Evolutionary conservation across 2,888 invertebrate species (phyloP).

Genomic region (Stenoptilia bipunctidactyla): DNA sequence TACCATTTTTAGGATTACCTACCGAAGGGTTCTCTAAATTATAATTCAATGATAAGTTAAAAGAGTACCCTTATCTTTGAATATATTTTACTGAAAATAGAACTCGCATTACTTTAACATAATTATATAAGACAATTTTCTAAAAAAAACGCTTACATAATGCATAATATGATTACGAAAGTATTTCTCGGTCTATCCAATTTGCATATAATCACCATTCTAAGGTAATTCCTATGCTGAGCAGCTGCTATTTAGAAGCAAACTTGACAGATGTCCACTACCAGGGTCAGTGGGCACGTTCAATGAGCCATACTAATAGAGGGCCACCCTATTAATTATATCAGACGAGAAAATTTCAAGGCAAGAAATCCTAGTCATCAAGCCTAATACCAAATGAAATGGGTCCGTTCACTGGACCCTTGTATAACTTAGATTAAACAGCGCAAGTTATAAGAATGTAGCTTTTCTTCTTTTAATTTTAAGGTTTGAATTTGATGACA

Average conservation of each 20-base stretch:
- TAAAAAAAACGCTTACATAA: too few relatives aligned
- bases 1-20: conserved; percentile 34
- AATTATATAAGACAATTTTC: too few relatives aligned
- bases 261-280: conserved; percentile 15
- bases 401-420: conserved; percentile 50
- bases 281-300: conserved; percentile 27
- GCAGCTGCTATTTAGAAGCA: conserved; percentile 1
- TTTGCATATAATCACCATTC: background rate
- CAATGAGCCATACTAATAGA: conserved; percentile 54
- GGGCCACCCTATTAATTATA: conserved; percentile 55
- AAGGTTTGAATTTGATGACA: too few relatives aligned
- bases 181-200: too few relatives aligned
- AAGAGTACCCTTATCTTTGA: background rate
- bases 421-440: conserved; percentile 30
- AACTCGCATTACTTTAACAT: too few relatives aligned
- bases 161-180: too few relatives aligned
- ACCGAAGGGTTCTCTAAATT: conserved; percentile 31
- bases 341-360: conserved; percentile 62
- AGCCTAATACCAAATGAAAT: conserved; percentile 64
- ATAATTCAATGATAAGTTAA: conserved; percentile 20
- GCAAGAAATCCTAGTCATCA: conserved; percentile 62
- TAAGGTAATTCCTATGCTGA: background rate
- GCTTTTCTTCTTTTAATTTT: background rate
- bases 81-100: background rate
- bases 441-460: conserved; percentile 17